Conservation (phyloP, 2,113 vertebrate species). For the Crocuta crocuta region DNA sequence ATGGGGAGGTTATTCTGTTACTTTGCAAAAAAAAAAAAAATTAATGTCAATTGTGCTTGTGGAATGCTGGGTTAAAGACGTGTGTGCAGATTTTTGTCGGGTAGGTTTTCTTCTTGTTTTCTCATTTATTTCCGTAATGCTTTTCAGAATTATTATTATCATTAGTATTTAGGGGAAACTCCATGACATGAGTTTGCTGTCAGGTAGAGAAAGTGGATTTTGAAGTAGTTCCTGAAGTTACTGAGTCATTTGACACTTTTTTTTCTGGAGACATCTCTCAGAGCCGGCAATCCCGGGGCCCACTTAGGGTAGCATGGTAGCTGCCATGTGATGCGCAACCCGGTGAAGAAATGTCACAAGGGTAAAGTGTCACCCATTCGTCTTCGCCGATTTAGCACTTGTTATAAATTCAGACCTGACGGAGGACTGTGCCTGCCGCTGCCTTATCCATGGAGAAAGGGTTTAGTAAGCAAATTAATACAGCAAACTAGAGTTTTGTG, state of each 20-base stretch:
- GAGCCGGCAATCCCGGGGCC: no score
- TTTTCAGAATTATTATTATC: neutral
- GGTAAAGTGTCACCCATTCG: neutral
- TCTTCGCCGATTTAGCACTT: neutral
- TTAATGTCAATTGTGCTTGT: neutral
- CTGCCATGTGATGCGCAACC: neutral
- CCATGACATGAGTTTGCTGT: accelerated
- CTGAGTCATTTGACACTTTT: neutral
- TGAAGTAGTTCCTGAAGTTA: neutral
- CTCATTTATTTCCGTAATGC: neutral
- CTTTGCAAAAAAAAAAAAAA: neutral
- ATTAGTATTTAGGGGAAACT: neutral
- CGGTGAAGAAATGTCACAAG: neutral
- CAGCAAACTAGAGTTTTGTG: constrained; percentile 6
- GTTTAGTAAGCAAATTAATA: constrained; percentile 68
- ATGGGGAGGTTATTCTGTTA: accelerated
- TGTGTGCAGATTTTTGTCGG: accelerated
- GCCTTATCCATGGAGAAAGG: constrained; percentile 71
- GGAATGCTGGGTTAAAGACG: neutral
- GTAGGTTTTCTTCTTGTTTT: neutral
- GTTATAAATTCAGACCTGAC: neutral
- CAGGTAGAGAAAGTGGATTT: neutral
- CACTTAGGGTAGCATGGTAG: accelerated
- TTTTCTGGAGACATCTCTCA: neutral
- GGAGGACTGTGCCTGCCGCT: neutral